Conservation (phyloP, 2,888 invertebrate species). For the Stenodema calcarata region DNA sequence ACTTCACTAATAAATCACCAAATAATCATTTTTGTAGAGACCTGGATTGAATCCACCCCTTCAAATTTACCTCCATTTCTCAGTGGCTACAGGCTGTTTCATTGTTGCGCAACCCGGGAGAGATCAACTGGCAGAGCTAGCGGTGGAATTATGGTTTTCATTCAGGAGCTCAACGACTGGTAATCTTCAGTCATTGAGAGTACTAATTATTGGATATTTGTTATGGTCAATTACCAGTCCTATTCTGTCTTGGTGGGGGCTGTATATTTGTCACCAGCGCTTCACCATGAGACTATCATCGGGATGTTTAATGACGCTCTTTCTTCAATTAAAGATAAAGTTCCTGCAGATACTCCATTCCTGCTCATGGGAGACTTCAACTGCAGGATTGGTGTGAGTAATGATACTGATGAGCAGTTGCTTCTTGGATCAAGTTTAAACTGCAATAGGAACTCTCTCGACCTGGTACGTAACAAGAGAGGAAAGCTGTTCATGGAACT, state of each 20-base stretch:
- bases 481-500: neutral
- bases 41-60: neutral
- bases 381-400: neutral
- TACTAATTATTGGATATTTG: neutral
- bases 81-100: neutral
- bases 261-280: neutral
- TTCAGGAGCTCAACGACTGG: neutral
- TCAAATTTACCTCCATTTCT: neutral
- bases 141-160: neutral
- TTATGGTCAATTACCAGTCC: neutral
- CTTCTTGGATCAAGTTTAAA: neutral
- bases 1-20: too few relatives aligned
- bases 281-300: neutral
- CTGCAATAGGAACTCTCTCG: neutral
- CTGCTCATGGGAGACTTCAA: neutral
- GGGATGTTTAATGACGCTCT: neutral
- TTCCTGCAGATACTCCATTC: neutral
- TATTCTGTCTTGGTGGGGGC: neutral
- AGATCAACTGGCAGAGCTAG: neutral
- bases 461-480: neutral
- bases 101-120: neutral
- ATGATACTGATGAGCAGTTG: too few relatives aligned
- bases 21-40: too few relatives aligned
- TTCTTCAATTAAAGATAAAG: neutral
- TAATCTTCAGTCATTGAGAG: neutral